A percentile compares a stretch with the other conserved stretches of the same genome.
Conservation (phyloP, 2,888 invertebrate species). For the Hetaerina titia region DNA sequence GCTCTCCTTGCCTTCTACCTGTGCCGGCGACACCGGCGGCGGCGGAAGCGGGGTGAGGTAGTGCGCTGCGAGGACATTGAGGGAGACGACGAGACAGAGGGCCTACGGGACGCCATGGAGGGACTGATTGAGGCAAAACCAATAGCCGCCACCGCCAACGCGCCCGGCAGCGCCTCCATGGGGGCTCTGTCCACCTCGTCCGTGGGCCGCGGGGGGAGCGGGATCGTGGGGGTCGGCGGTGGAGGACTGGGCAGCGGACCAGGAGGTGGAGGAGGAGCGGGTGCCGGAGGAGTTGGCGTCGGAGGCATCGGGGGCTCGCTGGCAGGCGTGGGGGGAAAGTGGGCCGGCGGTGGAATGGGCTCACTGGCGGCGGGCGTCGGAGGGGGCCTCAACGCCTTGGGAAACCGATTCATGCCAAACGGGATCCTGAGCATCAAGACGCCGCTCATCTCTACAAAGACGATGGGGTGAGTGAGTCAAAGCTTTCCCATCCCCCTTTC, state of each 20-base stretch:
- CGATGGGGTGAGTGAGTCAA: conserved; percentile 83
- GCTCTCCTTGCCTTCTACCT: conserved; percentile 80
- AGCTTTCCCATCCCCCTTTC: not conserved
- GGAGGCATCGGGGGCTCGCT: conserved; percentile 72
- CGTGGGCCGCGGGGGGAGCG: not conserved
- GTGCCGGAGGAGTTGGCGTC: conserved; percentile 33
- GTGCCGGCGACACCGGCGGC: conserved; percentile 78
- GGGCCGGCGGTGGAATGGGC: conserved; percentile 32
- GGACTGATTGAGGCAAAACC: conserved; percentile 4
- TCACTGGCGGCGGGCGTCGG: conserved; percentile 71
- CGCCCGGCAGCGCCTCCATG: not conserved
- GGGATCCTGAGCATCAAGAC: conserved; percentile 86
- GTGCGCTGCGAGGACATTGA: conserved; percentile 77
- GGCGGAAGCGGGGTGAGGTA: conserved; percentile 79
- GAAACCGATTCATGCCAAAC: conserved; percentile 77
- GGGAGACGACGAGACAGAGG: conserved; percentile 78
- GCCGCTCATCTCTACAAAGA: conserved; percentile 86
- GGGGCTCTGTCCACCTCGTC: not conserved
- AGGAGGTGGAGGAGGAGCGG: conserved; percentile 75
- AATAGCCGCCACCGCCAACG: not conserved
- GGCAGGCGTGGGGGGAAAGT: conserved; percentile 72
- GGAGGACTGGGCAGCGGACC: conserved; percentile 72
- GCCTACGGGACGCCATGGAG: conserved; percentile 44
- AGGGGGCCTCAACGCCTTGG: conserved; percentile 79
- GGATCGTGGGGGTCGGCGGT: not conserved